Evolutionary conservation across 2,113 vertebrate genomes (phyloP), one percentile per base, ranked within the genome.

Genomic region (Cebidichthys violaceus): DNA sequence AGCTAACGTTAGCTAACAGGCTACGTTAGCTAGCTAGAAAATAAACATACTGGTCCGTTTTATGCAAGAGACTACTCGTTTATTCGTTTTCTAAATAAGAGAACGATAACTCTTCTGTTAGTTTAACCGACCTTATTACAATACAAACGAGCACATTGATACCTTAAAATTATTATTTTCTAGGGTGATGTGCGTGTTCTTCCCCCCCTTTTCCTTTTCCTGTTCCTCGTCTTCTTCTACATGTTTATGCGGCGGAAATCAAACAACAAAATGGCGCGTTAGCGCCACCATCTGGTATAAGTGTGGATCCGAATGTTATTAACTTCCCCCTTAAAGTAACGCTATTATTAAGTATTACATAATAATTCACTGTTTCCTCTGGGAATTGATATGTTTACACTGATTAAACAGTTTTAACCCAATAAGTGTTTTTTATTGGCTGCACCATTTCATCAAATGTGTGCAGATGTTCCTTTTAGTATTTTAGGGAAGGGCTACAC

Each of bases 241-340:
- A 3, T 24, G 24, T 45, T 13, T 4, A 27, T 10, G 2, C 31
- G 11, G 57, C 6, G 3, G 11, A 1, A 4, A 2, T 0, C 9
- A 52, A 54, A 33, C 18, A n/a, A 27, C 4, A 0, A 45, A 29
- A 52, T 2, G 14, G 0, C 0, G 2, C 62, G 15, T 22, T 55
- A 75, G 4, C 70, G 81, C 87, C 87, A 27, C 68, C 85, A 22
- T 0, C 10, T 72, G 90, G 67, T 39, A 2, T 1, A 57, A 65
- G 39, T 43, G 54, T 1, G 22, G 14, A 43, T 41, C 4, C 2
- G 8, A 31, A 8, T 9, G 33, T 10, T 64, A 52, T 33, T 62
- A 22, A 2, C 18, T 61, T 20, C 11, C 29, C 59, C 59, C 14
- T 55, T 55, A 55, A 55, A 24, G n/a, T 24, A 57, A 57, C 54